Base-by-base conservation (phyloP, 2,888 invertebrate genomes). In the Malthinus seriepunctatus region DNA sequence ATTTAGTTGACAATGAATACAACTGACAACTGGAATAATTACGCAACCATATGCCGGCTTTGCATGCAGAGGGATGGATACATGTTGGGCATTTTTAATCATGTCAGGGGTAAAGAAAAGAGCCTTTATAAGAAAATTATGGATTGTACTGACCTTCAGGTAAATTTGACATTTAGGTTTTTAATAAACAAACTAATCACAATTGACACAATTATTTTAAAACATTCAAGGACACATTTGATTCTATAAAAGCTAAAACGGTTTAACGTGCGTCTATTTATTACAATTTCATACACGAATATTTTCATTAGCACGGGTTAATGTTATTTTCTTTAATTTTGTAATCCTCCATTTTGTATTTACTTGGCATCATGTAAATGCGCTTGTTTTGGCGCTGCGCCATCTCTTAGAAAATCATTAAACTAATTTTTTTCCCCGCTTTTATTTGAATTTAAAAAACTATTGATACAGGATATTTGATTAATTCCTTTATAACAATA, bases 11-110 rank as follows among this genome's bases (percentile, higher is more conserved):
- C 35, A 52, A 71, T 72, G 71, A 71, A 71, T n/a, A 52, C 50
- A 35, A 38, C 44, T 37, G 75, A 75, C 44, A 81, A 82, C 66
- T 83, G 85, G 74, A 79, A 82, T 51, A 84, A 83, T 80, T 85
- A 85, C 73, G 83, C 85, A 76, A 80, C 82, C 63, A 82, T 87
- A 55, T 89, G 89, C 78, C 83, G 89, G 32, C 77, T 89, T 63
- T 89, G 89, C 74, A 79, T 88, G 69, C 82, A 82, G 66, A 83
- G 84, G 72, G 85, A 85, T 70, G 82, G 85, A 52, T 82, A 86
- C 65, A 82, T 84, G 76, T 79, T 84, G 63, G 85, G 87, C 51
- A 84, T 88, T 71, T 88, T 85, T 75, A 84, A 84, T 67, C 81
- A 83, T 68, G 79, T 81, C 42, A 76, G 77, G 60, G 77, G 77